Evolutionary conservation across 2,888 invertebrate genomes (phyloP).

Genomic region (Melangyna quadrimaculata): DNA sequence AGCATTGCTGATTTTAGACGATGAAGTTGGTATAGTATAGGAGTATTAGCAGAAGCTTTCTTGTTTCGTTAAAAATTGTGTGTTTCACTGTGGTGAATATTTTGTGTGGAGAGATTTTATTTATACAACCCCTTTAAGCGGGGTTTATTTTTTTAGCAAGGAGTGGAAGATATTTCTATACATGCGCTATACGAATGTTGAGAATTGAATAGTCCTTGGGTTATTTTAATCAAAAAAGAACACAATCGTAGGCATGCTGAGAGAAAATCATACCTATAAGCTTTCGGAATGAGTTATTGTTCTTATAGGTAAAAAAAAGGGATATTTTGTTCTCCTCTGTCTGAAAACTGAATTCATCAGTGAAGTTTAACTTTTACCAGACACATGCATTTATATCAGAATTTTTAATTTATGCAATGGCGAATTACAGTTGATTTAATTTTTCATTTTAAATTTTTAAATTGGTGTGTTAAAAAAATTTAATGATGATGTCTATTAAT

Average conservation of each 20-base stretch:
- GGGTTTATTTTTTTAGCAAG: neutral
- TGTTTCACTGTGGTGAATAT: conserved; percentile 34
- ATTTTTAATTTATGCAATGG: no score
- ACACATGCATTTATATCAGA: no score
- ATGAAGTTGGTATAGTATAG: conserved; percentile 16
- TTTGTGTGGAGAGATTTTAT: conserved; percentile 39
- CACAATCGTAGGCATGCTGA: neutral
- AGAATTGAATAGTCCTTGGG: neutral
- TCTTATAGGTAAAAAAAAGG: neutral
- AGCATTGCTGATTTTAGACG: conserved; percentile 35
- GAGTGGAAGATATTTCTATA: neutral
- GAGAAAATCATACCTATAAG: neutral
- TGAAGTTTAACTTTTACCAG: no score
- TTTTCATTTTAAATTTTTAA: no score
- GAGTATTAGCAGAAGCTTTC: neutral
- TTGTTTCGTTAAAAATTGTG: conserved; percentile 33
- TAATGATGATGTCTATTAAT: no score
- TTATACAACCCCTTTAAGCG: neutral
- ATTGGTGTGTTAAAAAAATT: no score
- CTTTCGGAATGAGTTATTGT: neutral
- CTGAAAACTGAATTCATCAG: neutral
- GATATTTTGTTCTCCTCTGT: neutral
- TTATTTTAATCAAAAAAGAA: neutral
- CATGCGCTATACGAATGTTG: conserved; percentile 28
- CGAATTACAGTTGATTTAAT: no score